Conservation (phyloP, 2,113 vertebrate genomes). For the Atlantisia rogersi region DNA sequence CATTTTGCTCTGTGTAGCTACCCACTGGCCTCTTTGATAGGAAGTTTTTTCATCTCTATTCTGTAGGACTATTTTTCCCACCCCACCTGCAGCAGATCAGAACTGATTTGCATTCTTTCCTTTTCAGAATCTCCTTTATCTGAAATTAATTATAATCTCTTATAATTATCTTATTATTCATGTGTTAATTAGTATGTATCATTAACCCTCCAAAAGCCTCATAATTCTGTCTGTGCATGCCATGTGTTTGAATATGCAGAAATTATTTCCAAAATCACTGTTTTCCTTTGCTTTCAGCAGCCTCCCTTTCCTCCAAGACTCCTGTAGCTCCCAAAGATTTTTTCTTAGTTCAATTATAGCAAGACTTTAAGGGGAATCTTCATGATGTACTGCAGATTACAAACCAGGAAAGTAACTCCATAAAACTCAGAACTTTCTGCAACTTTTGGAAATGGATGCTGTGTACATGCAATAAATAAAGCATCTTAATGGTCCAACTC, state of each 20-base stretch:
- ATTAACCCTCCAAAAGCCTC: neutral
- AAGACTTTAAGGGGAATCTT: neutral
- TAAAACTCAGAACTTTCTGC: neutral
- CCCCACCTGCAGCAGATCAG: neutral
- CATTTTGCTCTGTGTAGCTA: neutral
- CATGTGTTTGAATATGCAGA: neutral
- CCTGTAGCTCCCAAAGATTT: neutral
- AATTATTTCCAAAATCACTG: neutral
- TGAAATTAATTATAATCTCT: constrained; percentile 45
- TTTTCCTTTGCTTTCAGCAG: neutral
- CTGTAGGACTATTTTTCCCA: neutral
- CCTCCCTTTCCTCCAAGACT: neutral
- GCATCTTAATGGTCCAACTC: neutral
- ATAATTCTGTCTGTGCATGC: neutral
- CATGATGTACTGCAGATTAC: neutral
- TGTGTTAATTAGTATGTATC: constrained; percentile 34
- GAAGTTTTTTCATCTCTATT: neutral
- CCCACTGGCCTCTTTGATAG: neutral
- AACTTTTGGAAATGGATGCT: neutral
- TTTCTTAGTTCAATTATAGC: neutral
- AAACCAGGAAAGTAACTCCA: neutral
- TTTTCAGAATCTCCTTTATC: constrained; percentile 16
- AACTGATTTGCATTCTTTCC: neutral
- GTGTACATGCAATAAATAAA: accelerated
- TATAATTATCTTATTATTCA: constrained; percentile 21